A percentile compares a stretch with the other conserved stretches of the same genome.
Conservation (phyloP, 2,113 vertebrate genomes). For the Sapajus apella region DNA sequence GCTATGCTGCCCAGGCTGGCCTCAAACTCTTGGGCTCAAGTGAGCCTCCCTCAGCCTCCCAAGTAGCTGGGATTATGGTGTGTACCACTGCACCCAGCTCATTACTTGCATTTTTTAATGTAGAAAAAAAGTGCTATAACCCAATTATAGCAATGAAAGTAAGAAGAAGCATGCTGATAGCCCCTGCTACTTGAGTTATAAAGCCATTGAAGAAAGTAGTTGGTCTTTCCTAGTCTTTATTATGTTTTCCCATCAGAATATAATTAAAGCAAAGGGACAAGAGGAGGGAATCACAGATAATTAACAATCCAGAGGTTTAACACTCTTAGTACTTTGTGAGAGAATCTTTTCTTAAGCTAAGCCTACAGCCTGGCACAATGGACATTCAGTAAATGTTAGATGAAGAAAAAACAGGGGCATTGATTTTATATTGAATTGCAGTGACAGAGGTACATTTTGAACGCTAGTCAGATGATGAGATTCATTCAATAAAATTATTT, state of each 20-base stretch:
- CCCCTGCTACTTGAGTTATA: not conserved
- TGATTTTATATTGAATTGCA: conserved; percentile 49
- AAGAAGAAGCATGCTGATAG: not conserved
- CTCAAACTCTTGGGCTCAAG: not conserved
- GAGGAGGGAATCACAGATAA: conserved; percentile 21
- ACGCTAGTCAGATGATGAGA: conserved; percentile 66
- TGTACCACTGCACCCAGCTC: not conserved
- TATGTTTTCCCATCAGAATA: conserved; percentile 54
- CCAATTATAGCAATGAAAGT: not conserved
- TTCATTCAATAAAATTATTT: conserved; percentile 75
- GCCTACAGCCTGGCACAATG: not conserved
- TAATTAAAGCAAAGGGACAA: conserved; percentile 47
- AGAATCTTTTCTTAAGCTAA: conserved; percentile 51
- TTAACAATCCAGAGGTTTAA: not conserved
- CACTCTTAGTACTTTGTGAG: conserved; percentile 38
- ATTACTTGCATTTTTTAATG: not conserved
- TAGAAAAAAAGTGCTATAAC: not conserved
- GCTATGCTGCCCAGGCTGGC: not conserved
- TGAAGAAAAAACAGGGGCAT: not conserved
- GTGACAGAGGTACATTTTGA: conserved; percentile 68
- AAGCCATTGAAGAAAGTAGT: conserved; percentile 51
- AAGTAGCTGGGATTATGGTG: not conserved
- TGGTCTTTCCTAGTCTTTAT: conserved; percentile 50
- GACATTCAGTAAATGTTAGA: not conserved
- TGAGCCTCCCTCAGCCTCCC: not conserved